phyloP scores from a whole-genome alignment of 2,797 vertebrate genomes.

The Phrynocephalus vlangalii region DNA sequence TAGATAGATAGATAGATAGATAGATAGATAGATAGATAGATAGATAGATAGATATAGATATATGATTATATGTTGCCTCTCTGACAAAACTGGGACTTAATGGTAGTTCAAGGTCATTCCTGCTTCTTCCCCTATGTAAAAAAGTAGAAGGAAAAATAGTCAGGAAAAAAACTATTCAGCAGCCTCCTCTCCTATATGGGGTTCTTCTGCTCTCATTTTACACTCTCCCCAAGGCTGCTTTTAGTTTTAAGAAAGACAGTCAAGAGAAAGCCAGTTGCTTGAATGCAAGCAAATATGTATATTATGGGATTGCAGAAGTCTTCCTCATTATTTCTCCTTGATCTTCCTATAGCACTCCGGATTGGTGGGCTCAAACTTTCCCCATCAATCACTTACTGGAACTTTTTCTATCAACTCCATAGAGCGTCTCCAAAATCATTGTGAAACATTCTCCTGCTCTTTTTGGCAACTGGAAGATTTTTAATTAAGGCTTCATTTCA shows the following conservation, averaged over 20 bases:
- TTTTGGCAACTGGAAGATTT: conserved; percentile 13
- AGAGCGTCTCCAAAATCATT: conserved; percentile 14
- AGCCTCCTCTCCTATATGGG: neutral
- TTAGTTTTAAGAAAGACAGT: neutral
- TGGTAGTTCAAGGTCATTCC: neutral
- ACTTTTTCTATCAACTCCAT: neutral
- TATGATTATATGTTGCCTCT: too few species aligned
- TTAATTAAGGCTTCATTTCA: conserved; percentile 52
- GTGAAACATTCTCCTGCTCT: neutral
- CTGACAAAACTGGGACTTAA: neutral
- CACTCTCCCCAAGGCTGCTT: neutral
- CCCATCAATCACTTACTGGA: neutral
- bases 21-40: too few species aligned
- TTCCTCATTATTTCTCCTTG: neutral
- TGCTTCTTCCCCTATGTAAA: neutral
- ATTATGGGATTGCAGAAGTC: neutral
- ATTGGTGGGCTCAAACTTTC: neutral
- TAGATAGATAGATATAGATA: too few species aligned
- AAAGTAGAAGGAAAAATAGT: neutral
- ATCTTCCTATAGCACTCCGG: neutral
- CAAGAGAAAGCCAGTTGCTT: neutral
- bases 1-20: too few species aligned
- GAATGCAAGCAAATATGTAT: neutral
- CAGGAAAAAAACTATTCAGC: neutral
- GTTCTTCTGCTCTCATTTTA: neutral